A percentile compares a stretch with the other conserved stretches of the same genome.
These are phyloP conservation scores for Rhinolophus ferrumequinum DNA, from an alignment of 2,113 vertebrate genomes.

Conservation along the genomic window DNA sequence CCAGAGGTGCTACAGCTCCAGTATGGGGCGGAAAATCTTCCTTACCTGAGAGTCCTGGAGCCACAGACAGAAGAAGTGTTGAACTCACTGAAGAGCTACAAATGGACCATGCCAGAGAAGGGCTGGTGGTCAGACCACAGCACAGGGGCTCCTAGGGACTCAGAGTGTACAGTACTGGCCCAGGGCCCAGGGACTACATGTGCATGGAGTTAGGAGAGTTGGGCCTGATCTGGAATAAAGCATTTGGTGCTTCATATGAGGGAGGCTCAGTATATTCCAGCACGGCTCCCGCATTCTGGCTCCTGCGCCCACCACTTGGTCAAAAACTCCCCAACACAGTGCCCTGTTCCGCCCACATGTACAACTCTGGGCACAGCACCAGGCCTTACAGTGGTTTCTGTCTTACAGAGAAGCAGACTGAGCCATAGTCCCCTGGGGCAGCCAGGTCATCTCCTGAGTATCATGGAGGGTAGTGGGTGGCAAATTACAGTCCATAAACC, in stretches of 20 bases:
- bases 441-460: neutral
- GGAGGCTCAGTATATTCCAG: neutral
- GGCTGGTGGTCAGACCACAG: constrained; percentile 82
- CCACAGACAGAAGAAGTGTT: constrained; percentile 89
- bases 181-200: neutral
- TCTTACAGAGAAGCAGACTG: neutral
- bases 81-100: constrained; percentile 91
- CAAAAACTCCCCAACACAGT: neutral
- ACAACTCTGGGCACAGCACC: neutral
- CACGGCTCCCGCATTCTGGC: neutral
- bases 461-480: neutral
- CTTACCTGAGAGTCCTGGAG: constrained; percentile 91
- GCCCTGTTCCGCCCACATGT: neutral
- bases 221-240: neutral
- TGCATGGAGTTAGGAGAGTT: neutral
- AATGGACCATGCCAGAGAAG: constrained; percentile 92
- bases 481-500: neutral
- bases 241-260: neutral
- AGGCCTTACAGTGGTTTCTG: neutral
- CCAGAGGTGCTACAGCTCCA: constrained; percentile 88
- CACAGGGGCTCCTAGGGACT: neutral
- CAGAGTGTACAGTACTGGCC: constrained; percentile 60
- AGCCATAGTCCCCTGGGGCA: neutral
- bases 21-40: constrained; percentile 91
- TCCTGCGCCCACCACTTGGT: neutral